Base-by-base conservation (phyloP, 2,113 vertebrate species). In the Aspiorhynchus laticeps region DNA sequence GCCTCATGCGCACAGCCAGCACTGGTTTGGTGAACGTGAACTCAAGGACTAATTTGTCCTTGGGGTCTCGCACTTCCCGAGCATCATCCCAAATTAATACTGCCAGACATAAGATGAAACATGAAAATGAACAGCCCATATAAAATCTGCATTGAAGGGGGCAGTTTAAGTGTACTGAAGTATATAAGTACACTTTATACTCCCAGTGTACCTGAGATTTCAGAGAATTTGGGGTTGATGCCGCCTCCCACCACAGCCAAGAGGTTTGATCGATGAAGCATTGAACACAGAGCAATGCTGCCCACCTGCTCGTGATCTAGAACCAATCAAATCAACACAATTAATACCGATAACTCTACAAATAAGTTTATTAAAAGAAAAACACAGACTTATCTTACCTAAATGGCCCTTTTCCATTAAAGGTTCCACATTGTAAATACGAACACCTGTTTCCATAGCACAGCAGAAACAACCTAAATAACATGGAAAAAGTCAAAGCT, bases 21-120 rank as follows among this genome's bases (percentile, higher is more conserved):
- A 97, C 97, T 0, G 96, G 95, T 90, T 98, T 97, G 73, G 97
- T 97, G 92, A 98, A 98, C 24, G 97, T 98, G 91, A 98, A 98
- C 90, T 98, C 97, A 91, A 98, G 92, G 5, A 97, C 97, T 90
- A 98, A 92, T 74, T 97, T 98, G 87, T 98, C 97, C 91, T 97
- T 97, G 61, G 95, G 93, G 82, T 97, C 97, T 51, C 95, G 91
- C 4, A 94, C 95, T 88, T 98, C 97, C 2, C 92, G 95, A 31
- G 97, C 96, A 80, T 97, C 97, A 11, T 98, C 96, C 97, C 97
- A 98, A 87, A 98, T 95, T 92, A 98, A 93, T 87, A 97, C 97
- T 98, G 92, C 10, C 85, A 43, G 53, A 12, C 28, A 17, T 80
- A 19, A 67, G 17, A 77, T 63, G 4, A 59, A 74, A 83, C 7